phyloP scores from a whole-genome alignment of 2,888 invertebrate species.

The Heliconius aoede region DNA sequence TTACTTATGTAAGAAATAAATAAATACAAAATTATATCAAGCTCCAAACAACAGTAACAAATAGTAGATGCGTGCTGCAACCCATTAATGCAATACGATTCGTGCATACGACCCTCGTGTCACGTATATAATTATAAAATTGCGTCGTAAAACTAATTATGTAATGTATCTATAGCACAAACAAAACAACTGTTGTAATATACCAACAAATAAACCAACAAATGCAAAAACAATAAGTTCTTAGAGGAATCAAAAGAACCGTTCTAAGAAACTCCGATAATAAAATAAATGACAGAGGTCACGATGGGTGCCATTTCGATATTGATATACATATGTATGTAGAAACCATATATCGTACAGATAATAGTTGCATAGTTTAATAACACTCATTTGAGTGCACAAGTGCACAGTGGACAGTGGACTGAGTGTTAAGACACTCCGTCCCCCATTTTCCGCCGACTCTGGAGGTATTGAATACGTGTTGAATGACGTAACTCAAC shows the following conservation, averaged over 20 bases:
- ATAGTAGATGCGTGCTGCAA: slow-evolving; percentile 18
- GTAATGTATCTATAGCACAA: slow-evolving; percentile 14
- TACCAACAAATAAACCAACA: slow-evolving; percentile 4
- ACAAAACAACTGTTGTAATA: slow-evolving; percentile 12
- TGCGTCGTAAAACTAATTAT: slow-evolving; percentile 20
- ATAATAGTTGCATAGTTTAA: not conserved
- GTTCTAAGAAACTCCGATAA: slow-evolving; percentile 40
- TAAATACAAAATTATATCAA: not conserved
- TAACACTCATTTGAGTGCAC: too few relatives aligned
- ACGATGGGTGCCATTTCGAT: slow-evolving; percentile 39
- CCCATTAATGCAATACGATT: slow-evolving; percentile 22
- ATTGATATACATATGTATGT: slow-evolving; percentile 17
- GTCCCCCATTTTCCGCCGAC: too few relatives aligned
- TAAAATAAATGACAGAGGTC: slow-evolving; percentile 44
- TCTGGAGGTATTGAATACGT: too few relatives aligned
- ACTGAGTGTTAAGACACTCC: too few relatives aligned
- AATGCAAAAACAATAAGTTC: slow-evolving; percentile 26
- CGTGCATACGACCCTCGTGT: slow-evolving; percentile 21
- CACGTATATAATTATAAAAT: slow-evolving; percentile 20
- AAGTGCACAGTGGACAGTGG: too few relatives aligned
- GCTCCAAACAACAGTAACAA: slow-evolving; percentile 14
- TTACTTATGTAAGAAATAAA: too few relatives aligned
- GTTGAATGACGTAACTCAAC: too few relatives aligned
- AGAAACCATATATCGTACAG: slow-evolving; percentile 16
- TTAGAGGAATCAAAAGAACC: slow-evolving; percentile 36